Evolutionary conservation across 1,140 invertebrate genomes (phyloP), one percentile per base, ranked within the genome.

Genomic region (Magallana angulata): DNA sequence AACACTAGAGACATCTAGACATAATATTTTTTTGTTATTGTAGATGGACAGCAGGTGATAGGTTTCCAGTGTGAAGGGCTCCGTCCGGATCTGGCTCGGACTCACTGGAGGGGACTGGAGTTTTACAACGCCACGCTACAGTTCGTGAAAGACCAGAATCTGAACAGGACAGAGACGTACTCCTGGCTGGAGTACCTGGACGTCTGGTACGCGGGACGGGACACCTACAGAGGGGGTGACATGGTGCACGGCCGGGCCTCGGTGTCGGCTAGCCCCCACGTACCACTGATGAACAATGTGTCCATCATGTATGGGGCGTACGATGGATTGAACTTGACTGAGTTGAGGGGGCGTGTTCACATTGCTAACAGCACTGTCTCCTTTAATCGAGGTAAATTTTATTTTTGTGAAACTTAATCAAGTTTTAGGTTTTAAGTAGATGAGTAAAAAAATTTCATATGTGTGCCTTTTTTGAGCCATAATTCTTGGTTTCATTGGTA

Each of bases 271-370:
- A 96, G 97, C 92, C 98, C 98, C 16, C 96, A 98, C 60, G 97
- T 98, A 0, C 98, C 98, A 0, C 93, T 96, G 71, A 97, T 99
- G 95, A 96, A 97, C 91, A 96, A 97, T 89, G 95, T 99, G 84
- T 96, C 97, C 86, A 96, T 99, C 89, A 95, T 96, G 12, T 96
- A 97, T 93, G 98, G 97, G 14, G 98, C 98, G 5, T 98, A 97
- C 93, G 98, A 98, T 92, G 98, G 97, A 2, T 96, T 99, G 83
- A 99, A 99, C 94, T 96, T 99, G 82, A 98, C 98, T 0, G 96
- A 96, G 86, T 97, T 98, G 2, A 96, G 96, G 87, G 97, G 97
- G n/a, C 97, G 97, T 12, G 96, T 98, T 89, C 95, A 96, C 62
- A 96, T 99, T 81, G 96, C 96, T 83, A 97, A 98, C 93, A 97